phyloP scores from a whole-genome alignment of 2,797 vertebrate genomes.

The Iguana delicatissima region DNA sequence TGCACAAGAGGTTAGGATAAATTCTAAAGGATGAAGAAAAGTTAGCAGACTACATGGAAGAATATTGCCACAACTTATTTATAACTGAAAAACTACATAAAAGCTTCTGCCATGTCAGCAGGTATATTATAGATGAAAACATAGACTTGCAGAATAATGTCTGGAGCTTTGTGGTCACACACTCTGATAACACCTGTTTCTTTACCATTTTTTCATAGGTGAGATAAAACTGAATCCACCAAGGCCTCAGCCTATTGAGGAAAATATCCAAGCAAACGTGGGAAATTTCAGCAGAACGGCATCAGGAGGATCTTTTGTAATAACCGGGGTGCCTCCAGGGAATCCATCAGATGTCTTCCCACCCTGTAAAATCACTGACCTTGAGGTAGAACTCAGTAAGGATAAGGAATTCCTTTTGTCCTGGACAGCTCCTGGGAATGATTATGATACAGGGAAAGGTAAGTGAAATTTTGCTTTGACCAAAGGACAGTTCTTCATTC shows the following conservation, averaged over 20 bases:
- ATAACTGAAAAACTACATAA: too few species aligned
- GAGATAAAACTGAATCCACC: conserved; percentile 69
- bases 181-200: neutral
- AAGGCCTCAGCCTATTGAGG: conserved; percentile 57
- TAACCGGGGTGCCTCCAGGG: conserved; percentile 41
- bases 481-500: neutral
- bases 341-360: conserved; percentile 32
- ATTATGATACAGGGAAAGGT: conserved; percentile 78
- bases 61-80: too few species aligned
- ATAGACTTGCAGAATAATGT: too few species aligned
- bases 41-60: too few species aligned
- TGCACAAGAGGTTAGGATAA: too few species aligned
- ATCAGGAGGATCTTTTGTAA: conserved; percentile 71
- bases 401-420: conserved; percentile 65
- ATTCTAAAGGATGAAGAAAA: too few species aligned
- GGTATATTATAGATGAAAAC: neutral
- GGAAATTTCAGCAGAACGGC: conserved; percentile 73
- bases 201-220: conserved; percentile 60
- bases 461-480: conserved; percentile 40
- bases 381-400: conserved; percentile 62
- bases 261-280: conserved; percentile 53
- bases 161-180: neutral
- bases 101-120: too few species aligned
- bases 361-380: conserved; percentile 77
- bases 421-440: conserved; percentile 80